These are phyloP conservation scores for Cossypha caffra DNA, from an alignment of 2,797 vertebrate species.

Conservation along the genomic window DNA sequence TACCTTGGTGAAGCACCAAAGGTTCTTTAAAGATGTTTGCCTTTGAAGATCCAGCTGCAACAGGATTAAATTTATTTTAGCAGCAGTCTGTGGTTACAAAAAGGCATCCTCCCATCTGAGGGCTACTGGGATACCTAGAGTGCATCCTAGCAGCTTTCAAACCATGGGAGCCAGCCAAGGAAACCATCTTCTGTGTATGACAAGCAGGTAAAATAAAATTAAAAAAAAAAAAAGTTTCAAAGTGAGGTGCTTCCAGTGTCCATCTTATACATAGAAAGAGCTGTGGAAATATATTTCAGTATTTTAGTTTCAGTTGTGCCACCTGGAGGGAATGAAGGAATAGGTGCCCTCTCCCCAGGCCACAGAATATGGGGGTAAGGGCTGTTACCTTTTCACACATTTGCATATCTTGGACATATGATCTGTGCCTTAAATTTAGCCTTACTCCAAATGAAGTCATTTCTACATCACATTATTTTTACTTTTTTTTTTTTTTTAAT, in stretches of 20 bases:
- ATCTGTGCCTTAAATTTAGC: neutral
- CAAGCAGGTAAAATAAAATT: neutral
- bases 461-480: fast-evolving
- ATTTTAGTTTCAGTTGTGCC: neutral
- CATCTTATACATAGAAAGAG: fast-evolving
- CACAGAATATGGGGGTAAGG: fast-evolving
- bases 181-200: fast-evolving
- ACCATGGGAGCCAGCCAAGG: neutral
- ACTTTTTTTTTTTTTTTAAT: neutral
- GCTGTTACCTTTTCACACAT: neutral
- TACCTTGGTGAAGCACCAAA: neutral
- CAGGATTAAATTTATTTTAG: neutral
- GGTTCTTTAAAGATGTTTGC: neutral
- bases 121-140: neutral
- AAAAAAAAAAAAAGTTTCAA: neutral
- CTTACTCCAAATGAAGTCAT: neutral
- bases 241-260: neutral
- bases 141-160: neutral
- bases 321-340: fast-evolving
- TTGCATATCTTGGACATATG: fast-evolving
- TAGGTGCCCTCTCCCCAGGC: neutral
- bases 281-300: neutral
- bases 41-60: conserved; percentile 4
- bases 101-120: fast-evolving
- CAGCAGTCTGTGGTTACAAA: neutral